Evolutionary conservation across 2,797 vertebrate species (phyloP), one percentile per base, ranked within the genome.

Genomic region (Threskiornis aethiopicus): DNA sequence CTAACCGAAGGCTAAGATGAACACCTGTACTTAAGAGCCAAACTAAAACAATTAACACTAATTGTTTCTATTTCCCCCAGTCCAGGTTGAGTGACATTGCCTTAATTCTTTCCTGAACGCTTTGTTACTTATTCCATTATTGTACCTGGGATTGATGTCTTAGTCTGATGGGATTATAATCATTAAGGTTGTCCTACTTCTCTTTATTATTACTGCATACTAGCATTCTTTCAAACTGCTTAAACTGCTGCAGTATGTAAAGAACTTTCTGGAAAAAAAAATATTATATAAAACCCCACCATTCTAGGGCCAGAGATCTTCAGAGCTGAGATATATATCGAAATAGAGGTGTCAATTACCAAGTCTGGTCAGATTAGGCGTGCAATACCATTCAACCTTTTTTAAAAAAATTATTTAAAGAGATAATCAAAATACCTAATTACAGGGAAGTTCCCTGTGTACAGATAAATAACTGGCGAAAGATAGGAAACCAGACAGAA

Each of bases 111-210:
- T 75, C 69, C 94, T 83, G 67, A 94, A 92, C 0, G 1, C 87
- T 92, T 82, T 65, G 81, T 81, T 95, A 91, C 75, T 95, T 95
- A 91, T 92, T 95, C 85, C 92, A 92, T 94, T 91, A 94, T 89
- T 93, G 87, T 61, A 92, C 59, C 87, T 94, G 79, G 92, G 87
- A 96, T 58, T 93, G 94, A 92, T 89, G 91, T 64, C 65, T 93
- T 89, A 92, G 65, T 87, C 94, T 89, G 90, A 95, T 89, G 92
- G 91, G 95, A 95, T 96, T 96, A 92, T 77, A 87, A 96, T 78
- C 57, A 87, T 96, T 96, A 96, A 78, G 19, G 71, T 8, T 93
- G 89, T 91, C 81, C 94, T 94, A 91, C 52, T 95, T 94, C 41
- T 96, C 55, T 52, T 89, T 37, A 70, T 93, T 89, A 94, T 84